A percentile compares a stretch with the other conserved stretches of the same genome.
These are phyloP conservation scores for Nephotettix cincticeps DNA, from an alignment of 1,140 invertebrate species.

Conservation along the genomic window DNA sequence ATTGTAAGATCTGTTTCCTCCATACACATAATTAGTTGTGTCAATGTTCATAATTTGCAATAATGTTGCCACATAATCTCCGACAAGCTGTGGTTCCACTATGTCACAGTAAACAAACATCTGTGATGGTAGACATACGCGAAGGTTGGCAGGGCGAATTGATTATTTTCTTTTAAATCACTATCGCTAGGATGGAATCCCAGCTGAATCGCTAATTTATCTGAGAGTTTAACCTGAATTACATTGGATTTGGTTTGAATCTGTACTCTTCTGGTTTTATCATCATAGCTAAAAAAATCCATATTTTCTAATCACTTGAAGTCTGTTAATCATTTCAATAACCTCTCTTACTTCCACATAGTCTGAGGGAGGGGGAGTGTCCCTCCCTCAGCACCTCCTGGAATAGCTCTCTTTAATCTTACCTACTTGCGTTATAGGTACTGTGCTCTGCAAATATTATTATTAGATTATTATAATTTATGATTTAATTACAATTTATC, in stretches of 20 bases:
- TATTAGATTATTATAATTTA: too few relatives aligned
- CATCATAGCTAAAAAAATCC: not conserved
- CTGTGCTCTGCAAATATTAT: too few relatives aligned
- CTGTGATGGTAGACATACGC: constrained; percentile 33
- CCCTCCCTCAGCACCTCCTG: too few relatives aligned
- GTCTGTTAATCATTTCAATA: not conserved
- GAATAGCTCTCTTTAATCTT: too few relatives aligned
- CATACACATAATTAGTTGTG: not conserved
- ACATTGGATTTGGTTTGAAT: not conserved
- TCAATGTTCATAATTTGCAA: constrained; percentile 6
- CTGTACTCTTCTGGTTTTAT: not conserved
- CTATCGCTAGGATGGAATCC: not conserved
- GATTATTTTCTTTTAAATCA: not conserved
- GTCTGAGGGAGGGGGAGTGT: not conserved
- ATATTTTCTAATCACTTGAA: not conserved
- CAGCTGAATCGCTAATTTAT: not conserved
- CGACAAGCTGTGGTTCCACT: constrained; percentile 43
- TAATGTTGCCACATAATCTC: constrained; percentile 42
- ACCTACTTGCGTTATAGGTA: too few relatives aligned
- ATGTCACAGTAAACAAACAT: constrained; percentile 45
- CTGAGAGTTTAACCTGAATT: not conserved
- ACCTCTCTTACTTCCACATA: not conserved
- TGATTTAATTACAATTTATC: too few relatives aligned
- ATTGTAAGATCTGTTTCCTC: not conserved
- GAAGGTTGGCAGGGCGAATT: not conserved